phyloP scores from a whole-genome alignment of 2,797 vertebrate genomes.

The Manis javanica region DNA sequence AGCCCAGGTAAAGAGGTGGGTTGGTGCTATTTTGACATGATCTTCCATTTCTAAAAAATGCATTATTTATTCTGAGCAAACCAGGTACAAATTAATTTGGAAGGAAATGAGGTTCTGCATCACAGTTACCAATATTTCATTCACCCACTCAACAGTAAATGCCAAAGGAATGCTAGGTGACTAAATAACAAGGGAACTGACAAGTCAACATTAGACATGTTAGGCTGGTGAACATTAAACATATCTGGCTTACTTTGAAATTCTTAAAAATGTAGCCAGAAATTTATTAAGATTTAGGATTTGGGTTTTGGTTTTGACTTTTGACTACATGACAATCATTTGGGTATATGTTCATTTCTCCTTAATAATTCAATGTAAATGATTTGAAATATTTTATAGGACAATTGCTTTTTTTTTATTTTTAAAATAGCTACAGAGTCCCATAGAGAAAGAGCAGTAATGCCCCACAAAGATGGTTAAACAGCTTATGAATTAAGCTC shows the following conservation, averaged over 20 bases:
- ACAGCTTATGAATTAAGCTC: conserved; percentile 90
- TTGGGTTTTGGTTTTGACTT: background rate
- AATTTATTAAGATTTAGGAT: background rate
- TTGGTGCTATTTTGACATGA: conserved; percentile 7
- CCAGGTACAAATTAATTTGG: conserved; percentile 18
- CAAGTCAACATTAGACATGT: conserved; percentile 54
- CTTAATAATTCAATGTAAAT: conserved; percentile 78
- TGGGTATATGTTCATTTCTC: conserved; percentile 73
- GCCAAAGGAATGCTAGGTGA: conserved; percentile 26
- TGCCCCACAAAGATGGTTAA: conserved; percentile 89
- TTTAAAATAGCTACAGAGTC: conserved; percentile 80
- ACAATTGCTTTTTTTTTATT: conserved; percentile 82
- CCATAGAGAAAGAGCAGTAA: conserved; percentile 79
- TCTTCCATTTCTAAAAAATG: conserved; percentile 2
- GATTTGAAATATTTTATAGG: conserved; percentile 78
- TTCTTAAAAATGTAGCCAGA: background rate
- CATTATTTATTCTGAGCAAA: conserved; percentile 7
- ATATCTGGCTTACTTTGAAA: background rate
- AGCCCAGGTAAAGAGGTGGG: background rate
- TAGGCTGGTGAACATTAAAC: background rate
- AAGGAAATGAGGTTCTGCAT: background rate
- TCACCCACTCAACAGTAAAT: background rate
- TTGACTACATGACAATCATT: conserved; percentile 81
- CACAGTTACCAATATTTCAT: conserved; percentile 45
- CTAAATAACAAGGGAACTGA: conserved; percentile 21